Evolutionary conservation across 30 jellyfish, hydroid and myxozoan species (phyloP), one percentile per base, ranked within the genome.

Genomic region (Nemopilema nomurai): DNA sequence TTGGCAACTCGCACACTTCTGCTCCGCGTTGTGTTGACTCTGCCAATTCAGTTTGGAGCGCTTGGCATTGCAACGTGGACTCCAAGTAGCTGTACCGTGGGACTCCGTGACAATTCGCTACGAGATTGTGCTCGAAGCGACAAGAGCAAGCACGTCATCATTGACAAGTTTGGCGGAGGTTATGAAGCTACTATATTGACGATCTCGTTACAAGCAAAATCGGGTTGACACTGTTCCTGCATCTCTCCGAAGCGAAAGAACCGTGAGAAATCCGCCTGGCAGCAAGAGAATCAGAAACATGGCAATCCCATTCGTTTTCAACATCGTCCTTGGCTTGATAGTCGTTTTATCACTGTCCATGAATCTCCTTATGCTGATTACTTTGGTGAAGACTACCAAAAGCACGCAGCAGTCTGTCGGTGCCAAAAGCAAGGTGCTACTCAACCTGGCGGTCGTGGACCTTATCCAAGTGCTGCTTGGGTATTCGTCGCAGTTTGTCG

Each of bases 401-500:
- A 26, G n/a, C n/a, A n/a, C 50, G 21, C 62, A 49, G 23, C 49
- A 69, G 28, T 28, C 52, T 13, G 21, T 62, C 28, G 41, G 67
- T 27, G 33, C 33, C 18, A 81, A 71, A 28, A 13, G 18, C 49
- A 6, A 67, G 18, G 28, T 81, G 13, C 77, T 81, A 17, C 41
- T 22, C 19, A 70, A 81, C 68, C 65, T 81, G 21, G 90, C 84
- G 6, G 13, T 69, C 33, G 64, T 66, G 16, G 84, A 52, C 62
- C 33, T 81, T 7, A 29, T 57, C 20, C 83, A 81, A 69, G 74
- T 68, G 8, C 13, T 53, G 0, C 77, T 81, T 51, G 90, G 90
- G 19, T 81, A 68, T 62, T 69, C 77, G 16, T 65, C 69, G 23
- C 81, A 68, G 28, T 51, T 65, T 8, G 67, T 49, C 49, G 90